Evolutionary conservation across 2,888 invertebrate species (phyloP).

Genomic region (Melieria omissa): DNA sequence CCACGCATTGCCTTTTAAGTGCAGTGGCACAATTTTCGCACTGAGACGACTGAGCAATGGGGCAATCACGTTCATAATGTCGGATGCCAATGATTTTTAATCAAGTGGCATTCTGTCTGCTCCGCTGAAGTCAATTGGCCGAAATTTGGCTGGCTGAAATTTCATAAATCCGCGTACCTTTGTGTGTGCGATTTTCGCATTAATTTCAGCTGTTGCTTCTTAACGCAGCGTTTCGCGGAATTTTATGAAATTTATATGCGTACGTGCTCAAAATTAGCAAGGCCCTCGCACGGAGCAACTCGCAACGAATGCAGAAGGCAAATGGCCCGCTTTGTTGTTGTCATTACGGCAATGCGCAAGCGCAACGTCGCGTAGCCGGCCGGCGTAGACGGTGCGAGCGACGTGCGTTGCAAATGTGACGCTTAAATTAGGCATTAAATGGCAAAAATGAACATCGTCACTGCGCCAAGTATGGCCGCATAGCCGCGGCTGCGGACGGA

Average conservation of each 20-base stretch:
- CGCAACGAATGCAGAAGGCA: conserved; percentile 10
- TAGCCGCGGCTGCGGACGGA: too few relatives aligned
- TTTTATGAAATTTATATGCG: conserved; percentile 63
- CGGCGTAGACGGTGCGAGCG: background rate
- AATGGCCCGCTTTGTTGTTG: background rate
- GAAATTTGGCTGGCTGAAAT: conserved; percentile 29
- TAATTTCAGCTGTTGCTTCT: background rate
- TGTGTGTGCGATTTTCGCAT: conserved; percentile 1
- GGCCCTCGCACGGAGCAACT: conserved; percentile 16
- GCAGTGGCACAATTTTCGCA: too few relatives aligned
- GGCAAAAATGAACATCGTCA: conserved; percentile 32
- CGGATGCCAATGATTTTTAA: conserved; percentile 12
- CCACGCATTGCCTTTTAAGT: too few relatives aligned
- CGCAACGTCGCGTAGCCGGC: background rate
- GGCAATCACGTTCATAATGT: too few relatives aligned
- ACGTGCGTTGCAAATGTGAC: conserved; percentile 63
- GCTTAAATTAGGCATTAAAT: conserved; percentile 58
- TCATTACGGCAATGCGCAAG: background rate
- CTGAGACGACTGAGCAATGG: too few relatives aligned
- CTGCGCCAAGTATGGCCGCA: background rate
- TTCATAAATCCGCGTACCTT: conserved; percentile 24
- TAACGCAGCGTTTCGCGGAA: conserved; percentile 42
- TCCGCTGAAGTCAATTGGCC: conserved; percentile 11
- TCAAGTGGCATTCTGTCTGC: background rate
- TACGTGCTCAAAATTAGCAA: conserved; percentile 62